Evolutionary conservation across 2,888 invertebrate species (phyloP).

Genomic region (Ditylenchus weischeri): DNA sequence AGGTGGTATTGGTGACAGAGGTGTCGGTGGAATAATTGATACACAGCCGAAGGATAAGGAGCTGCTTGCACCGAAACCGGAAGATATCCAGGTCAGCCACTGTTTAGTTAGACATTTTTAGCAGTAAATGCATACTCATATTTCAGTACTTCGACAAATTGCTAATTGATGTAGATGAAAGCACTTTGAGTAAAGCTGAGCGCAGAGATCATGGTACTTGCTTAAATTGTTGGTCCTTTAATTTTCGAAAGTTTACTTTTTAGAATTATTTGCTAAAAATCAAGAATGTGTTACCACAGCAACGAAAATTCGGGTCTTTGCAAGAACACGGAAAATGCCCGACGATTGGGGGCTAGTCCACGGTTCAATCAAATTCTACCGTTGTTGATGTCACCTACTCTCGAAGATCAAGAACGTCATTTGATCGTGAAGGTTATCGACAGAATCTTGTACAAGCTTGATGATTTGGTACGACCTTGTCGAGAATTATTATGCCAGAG

Average conservation of each 20-base stretch:
- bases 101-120: neutral
- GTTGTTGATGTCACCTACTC: slow-evolving; percentile 96
- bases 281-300: slow-evolving; percentile 98
- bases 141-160: slow-evolving; percentile 88
- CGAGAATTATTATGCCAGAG: slow-evolving; percentile 99
- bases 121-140: too few relatives aligned
- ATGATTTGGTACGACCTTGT: slow-evolving; percentile 94
- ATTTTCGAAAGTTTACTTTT: too few relatives aligned
- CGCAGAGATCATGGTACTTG: slow-evolving; percentile 85
- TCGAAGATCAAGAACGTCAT: slow-evolving; percentile 98
- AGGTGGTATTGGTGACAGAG: slow-evolving; percentile 49
- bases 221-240: too few relatives aligned
- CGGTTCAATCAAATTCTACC: slow-evolving; percentile 98
- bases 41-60: slow-evolving; percentile 93
- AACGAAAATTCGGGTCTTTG: slow-evolving; percentile 73
- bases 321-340: slow-evolving; percentile 90
- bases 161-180: slow-evolving; percentile 95
- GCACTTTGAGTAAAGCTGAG: slow-evolving; percentile 76
- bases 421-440: slow-evolving; percentile 92
- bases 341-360: slow-evolving; percentile 96
- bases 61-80: slow-evolving; percentile 97
- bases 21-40: slow-evolving; percentile 65
- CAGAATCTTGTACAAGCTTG: slow-evolving; percentile 92
- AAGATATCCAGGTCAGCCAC: slow-evolving; percentile 77
- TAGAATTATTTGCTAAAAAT: slow-evolving; percentile 86